A percentile compares a stretch with the other conserved stretches of the same genome.
Conservation (phyloP, 2,888 invertebrate species). For the Parnassius mnemosyne region DNA sequence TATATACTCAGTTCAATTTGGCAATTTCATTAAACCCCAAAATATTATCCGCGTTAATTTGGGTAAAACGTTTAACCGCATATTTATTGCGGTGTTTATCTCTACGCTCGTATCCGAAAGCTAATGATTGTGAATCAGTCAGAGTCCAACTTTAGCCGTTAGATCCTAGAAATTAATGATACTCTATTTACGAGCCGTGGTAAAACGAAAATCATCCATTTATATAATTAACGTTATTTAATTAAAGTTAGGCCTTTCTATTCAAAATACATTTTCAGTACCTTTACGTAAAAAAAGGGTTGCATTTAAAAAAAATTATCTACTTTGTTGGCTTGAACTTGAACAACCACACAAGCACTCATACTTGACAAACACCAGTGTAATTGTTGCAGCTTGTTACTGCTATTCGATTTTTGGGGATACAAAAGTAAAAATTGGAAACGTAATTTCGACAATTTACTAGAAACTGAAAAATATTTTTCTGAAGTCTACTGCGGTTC, state of each 20-base stretch:
- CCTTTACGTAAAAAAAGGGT: too few species aligned
- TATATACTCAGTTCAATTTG: neutral
- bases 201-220: constrained; percentile 9
- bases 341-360: too few species aligned
- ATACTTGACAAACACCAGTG: too few species aligned
- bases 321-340: too few species aligned
- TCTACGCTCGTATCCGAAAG: constrained; percentile 8
- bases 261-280: neutral
- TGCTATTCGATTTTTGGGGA: too few species aligned
- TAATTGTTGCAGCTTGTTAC: too few species aligned
- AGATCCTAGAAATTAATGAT: constrained; percentile 24
- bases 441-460: too few species aligned
- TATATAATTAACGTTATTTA: constrained; percentile 1
- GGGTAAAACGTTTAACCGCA: constrained; percentile 15
- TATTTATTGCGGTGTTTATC: constrained; percentile 24
- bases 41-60: constrained; percentile 5
- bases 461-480: too few species aligned
- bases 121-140: constrained; percentile 25
- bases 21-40: neutral
- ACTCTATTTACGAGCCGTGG: constrained; percentile 7
- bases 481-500: too few species aligned
- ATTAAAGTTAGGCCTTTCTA: neutral
- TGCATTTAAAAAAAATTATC: too few species aligned
- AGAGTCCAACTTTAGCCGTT: constrained; percentile 23
- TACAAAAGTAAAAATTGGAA: too few species aligned